phyloP scores from a whole-genome alignment of 2,797 vertebrate species.

The Picus viridis region DNA sequence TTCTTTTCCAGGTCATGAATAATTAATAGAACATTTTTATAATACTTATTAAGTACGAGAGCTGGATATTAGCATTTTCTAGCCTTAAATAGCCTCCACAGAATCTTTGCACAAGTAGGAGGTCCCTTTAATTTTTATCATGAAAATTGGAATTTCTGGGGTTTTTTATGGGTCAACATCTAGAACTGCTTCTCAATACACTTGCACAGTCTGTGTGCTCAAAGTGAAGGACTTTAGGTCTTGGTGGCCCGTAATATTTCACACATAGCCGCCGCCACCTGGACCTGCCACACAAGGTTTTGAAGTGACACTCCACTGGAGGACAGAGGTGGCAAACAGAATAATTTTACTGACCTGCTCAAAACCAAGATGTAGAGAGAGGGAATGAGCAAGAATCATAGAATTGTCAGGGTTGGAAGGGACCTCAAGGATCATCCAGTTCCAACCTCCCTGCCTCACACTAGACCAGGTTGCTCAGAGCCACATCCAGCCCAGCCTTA shows the following conservation, averaged over 20 bases:
- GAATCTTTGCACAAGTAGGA: background rate
- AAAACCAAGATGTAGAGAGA: background rate
- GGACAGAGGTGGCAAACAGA: background rate
- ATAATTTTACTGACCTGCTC: background rate
- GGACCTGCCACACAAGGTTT: background rate
- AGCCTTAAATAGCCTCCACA: background rate
- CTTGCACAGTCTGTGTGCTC: background rate
- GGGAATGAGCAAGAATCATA: background rate
- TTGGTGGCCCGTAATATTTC: background rate
- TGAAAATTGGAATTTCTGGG: background rate
- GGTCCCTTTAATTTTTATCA: background rate
- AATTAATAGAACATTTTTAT: slow-evolving; percentile 2
- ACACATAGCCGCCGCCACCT: background rate
- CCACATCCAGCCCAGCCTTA: no score
- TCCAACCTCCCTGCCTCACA: no score
- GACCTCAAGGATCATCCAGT: no score
- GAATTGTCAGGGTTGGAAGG: no score
- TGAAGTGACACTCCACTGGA: background rate
- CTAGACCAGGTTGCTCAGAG: no score
- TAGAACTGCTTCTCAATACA: background rate
- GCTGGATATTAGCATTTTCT: background rate
- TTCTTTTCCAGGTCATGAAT: slow-evolving; percentile 11
- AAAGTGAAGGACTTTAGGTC: background rate
- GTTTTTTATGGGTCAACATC: background rate
- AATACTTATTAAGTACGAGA: background rate